A percentile compares a stretch with the other conserved stretches of the same genome.
These are phyloP conservation scores for Epicampocera succincta DNA, from an alignment of 2,888 invertebrate genomes.

Conservation along the genomic window DNA sequence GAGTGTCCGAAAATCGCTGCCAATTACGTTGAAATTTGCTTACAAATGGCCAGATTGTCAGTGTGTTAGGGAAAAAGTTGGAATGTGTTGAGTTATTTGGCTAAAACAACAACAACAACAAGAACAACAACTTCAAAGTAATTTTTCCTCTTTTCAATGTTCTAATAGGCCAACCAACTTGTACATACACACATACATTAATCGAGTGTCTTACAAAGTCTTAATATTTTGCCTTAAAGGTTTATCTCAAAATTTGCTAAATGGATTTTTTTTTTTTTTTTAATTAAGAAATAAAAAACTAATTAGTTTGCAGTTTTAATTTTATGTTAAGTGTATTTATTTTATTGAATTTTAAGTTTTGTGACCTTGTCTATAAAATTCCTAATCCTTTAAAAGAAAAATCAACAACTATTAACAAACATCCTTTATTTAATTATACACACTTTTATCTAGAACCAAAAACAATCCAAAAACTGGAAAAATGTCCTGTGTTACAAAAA, in stretches of 20 bases:
- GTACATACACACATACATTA: no score
- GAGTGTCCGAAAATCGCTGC: no score
- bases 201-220: slow-evolving; percentile 23
- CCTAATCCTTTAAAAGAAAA: slow-evolving; percentile 63
- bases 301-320: slow-evolving; percentile 78
- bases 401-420: slow-evolving; percentile 67
- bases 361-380: slow-evolving; percentile 80
- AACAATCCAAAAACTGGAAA: slow-evolving; percentile 53
- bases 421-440: slow-evolving; percentile 73
- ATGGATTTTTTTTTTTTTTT: no score
- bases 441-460: slow-evolving; percentile 76
- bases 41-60: no score
- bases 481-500: slow-evolving; percentile 63
- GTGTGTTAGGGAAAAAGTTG: no score
- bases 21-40: no score
- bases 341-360: slow-evolving; percentile 69
- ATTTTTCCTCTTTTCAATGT: no score
- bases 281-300: slow-evolving; percentile 28
- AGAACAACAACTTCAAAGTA: no score
- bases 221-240: slow-evolving; percentile 48
- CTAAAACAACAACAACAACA: no score
- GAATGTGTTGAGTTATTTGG: no score
- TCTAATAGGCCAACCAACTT: no score
- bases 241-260: background rate
- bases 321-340: slow-evolving; percentile 76